A percentile compares a stretch with the other conserved stretches of the same genome.
Evolutionary conservation across 2,797 vertebrate genomes (phyloP).

Genomic region (Channa striata): DNA sequence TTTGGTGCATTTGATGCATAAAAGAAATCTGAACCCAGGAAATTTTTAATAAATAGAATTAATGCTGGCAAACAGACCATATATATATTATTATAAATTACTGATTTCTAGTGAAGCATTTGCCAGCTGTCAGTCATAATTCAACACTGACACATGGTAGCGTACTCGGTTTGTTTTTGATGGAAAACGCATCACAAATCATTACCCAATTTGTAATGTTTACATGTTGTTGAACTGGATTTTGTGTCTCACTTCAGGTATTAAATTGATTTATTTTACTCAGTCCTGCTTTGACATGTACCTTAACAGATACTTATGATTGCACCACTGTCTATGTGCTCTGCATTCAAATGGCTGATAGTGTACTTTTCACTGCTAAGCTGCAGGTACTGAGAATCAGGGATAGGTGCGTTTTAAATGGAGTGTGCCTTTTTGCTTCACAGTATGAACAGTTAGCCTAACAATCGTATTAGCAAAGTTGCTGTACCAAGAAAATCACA

Average conservation of each 20-base stretch:
- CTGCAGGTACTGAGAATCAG: not conserved
- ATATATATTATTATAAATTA: not conserved
- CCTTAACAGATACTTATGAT: not conserved
- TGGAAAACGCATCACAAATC: not conserved
- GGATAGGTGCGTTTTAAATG: not conserved
- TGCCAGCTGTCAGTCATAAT: constrained; percentile 1
- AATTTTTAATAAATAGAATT: too few species aligned
- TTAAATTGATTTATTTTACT: not conserved
- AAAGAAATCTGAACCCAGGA: too few species aligned
- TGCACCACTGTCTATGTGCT: not conserved
- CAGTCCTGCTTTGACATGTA: not conserved
- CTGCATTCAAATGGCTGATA: not conserved
- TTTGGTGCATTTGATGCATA: too few species aligned
- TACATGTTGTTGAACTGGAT: not conserved
- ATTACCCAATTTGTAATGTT: not conserved
- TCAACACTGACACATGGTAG: not conserved
- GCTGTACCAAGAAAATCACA: not conserved
- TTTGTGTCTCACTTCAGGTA: not conserved
- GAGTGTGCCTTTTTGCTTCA: not conserved
- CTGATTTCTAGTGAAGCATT: not conserved
- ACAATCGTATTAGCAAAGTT: not conserved
- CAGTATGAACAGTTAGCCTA: not conserved
- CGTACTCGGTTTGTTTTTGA: not conserved
- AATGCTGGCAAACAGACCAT: not conserved
- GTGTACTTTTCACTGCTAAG: not conserved